Conservation (phyloP, 2,113 vertebrate species). For the Setophaga coronata region DNA sequence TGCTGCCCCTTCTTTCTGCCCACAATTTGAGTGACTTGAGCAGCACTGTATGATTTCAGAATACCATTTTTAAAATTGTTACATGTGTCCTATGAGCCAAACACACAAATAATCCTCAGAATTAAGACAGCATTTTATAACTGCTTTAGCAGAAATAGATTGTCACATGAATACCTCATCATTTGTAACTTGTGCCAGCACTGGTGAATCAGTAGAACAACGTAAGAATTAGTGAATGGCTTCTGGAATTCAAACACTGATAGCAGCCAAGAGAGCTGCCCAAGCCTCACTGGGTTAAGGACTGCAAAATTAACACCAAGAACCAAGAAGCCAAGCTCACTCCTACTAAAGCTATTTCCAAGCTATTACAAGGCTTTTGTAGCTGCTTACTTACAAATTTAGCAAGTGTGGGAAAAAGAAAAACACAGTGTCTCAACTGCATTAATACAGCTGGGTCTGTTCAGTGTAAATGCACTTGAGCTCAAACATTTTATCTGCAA, state of each 20-base stretch:
- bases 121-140: neutral
- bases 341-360: neutral
- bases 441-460: neutral
- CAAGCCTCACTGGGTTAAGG: neutral
- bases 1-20: neutral
- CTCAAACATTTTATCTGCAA: neutral
- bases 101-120: neutral
- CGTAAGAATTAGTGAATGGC: neutral
- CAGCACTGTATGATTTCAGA: neutral
- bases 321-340: neutral
- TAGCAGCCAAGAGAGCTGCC: neutral
- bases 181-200: neutral
- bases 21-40: neutral
- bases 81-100: neutral
- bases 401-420: neutral
- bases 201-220: conserved; percentile 10
- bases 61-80: neutral
- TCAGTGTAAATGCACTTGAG: neutral
- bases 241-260: neutral
- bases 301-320: neutral
- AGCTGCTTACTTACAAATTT: neutral
- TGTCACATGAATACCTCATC: neutral
- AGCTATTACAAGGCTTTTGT: neutral
- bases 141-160: conserved; percentile 13
- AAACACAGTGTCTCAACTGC: neutral